Conservation (phyloP, 2,797 vertebrate genomes). For the Scolopax rusticola region DNA sequence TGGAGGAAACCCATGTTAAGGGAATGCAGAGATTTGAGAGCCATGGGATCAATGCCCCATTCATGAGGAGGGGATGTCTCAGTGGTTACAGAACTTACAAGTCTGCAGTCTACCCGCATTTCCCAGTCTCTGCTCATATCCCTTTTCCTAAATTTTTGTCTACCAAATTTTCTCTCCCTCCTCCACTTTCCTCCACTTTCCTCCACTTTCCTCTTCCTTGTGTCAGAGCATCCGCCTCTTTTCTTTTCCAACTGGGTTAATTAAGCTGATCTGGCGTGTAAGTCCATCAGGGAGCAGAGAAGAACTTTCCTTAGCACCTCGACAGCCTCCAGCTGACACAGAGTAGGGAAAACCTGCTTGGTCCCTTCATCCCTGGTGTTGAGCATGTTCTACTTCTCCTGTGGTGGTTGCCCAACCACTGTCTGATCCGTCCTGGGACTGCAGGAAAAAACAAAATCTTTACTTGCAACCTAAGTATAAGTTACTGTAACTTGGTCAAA, state of each 20-base stretch:
- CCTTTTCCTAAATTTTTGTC: neutral
- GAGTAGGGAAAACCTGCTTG: neutral
- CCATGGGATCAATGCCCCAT: neutral
- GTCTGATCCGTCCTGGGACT: neutral
- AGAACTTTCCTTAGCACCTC: neutral
- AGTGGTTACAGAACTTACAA: neutral
- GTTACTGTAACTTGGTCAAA: neutral
- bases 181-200: neutral
- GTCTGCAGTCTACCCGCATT: neutral
- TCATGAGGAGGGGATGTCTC: neutral
- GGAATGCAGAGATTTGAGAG: neutral
- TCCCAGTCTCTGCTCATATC: neutral
- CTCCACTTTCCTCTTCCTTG: neutral
- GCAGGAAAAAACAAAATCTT: neutral
- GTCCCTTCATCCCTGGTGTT: neutral
- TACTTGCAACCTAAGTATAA: neutral
- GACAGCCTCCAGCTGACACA: neutral
- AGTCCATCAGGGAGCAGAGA: neutral
- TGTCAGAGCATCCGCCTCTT: neutral
- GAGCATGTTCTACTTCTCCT: neutral
- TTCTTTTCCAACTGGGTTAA: neutral
- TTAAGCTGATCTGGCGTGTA: neutral
- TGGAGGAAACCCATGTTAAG: neutral
- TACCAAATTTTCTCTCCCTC: neutral
- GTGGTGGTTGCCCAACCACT: neutral